Percentiles rank a stretch among this genome's conserved stretches.
Evolutionary conservation across 2,797 vertebrate genomes (phyloP).

Genomic region (Chrysocyon brachyurus): DNA sequence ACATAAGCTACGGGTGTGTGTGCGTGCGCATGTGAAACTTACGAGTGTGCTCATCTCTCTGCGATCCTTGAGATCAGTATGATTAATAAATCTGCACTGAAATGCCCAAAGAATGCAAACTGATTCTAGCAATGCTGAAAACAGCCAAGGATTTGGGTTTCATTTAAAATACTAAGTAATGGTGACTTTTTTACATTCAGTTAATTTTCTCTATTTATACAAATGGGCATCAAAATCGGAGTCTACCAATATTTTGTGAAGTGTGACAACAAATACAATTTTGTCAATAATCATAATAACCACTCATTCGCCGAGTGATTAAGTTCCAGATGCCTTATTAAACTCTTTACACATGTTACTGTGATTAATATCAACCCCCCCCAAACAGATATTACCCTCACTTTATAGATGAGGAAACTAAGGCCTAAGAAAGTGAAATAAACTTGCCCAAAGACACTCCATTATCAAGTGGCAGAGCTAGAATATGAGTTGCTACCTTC

Average conservation of each 20-base stretch:
- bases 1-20: not conserved
- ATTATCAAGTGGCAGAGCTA: not conserved
- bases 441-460: not conserved
- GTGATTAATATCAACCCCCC: not conserved
- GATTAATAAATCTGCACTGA: not conserved
- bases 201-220: slow-evolving; percentile 44
- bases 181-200: not conserved
- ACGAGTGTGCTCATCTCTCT: not conserved
- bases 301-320: not conserved
- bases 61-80: not conserved
- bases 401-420: slow-evolving; percentile 57
- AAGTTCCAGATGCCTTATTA: not conserved
- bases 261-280: not conserved
- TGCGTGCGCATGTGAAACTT: not conserved
- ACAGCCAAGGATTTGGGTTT: not conserved
- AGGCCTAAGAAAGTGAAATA: not conserved
- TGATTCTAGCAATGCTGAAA: not conserved
- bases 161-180: slow-evolving; percentile 14
- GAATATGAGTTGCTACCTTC: not conserved
- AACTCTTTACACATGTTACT: not conserved
- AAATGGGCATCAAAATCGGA: slow-evolving; percentile 25
- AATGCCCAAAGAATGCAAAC: not conserved
- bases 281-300: slow-evolving; percentile 25
- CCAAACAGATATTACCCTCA: not conserved
- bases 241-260: slow-evolving; percentile 10